Evolutionary conservation across 2,888 invertebrate species (phyloP), one percentile per base, ranked within the genome.

Genomic region (Dioctria rufipes): DNA sequence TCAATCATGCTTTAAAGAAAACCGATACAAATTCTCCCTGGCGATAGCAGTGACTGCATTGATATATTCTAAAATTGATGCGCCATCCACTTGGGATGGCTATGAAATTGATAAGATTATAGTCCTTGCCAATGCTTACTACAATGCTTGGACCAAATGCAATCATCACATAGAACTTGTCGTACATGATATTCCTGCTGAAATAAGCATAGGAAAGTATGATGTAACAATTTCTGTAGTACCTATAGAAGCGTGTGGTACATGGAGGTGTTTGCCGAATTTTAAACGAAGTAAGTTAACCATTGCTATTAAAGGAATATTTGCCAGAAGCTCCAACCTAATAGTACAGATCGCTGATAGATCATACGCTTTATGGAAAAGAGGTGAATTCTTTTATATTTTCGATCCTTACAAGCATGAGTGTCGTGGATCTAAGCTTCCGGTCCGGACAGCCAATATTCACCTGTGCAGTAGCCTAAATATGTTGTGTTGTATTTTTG

Each of bases 401-500:
- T 84, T 88, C 81, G 88, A 89, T 84, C 88, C 89, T 1, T 89
- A 87, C 83, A 85, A 86, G 0, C 89, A 88, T 82, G 78, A 81
- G 9, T 81, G 81, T 9, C 58, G 54, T 11, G 40, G 71, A 6
- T 9, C 37, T n/a, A 71, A 71, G 39, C 6, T 8, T 5, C 54
- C 2, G 5, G 80, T 25, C 77, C 54, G 4, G 78, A 85, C 85
- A 9, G 86, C 87, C n/a, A 83, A 84, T 0, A 77, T 89, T n/a
- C 85, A 86, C 25, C 88, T 88, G 87, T 88, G 88, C 46, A 85
- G 85, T 9, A 84, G 84, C 6, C 82, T 88, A 4, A 85, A 87
- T 51, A 84, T 85, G 0, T 81, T 88, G 51, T 82, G 87, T 46
- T 88, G 86, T 67, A 85, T 86, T 3, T 86, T 88, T 3, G 86